A percentile compares a stretch with the other conserved stretches of the same genome.
Evolutionary conservation across 2,113 vertebrate species (phyloP).

Genomic region (Lamprotornis superbus): DNA sequence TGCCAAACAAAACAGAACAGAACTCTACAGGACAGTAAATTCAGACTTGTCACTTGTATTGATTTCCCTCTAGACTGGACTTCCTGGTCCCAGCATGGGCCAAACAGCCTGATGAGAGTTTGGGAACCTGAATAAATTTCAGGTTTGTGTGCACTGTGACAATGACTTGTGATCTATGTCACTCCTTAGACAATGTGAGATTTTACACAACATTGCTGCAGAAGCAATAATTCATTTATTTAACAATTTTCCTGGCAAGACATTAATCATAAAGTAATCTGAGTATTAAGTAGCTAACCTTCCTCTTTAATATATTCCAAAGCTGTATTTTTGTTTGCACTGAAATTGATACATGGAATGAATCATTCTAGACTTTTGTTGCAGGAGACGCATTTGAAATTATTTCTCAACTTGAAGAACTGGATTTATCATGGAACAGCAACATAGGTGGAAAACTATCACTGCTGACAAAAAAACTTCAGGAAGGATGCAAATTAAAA

Average conservation of each 20-base stretch:
- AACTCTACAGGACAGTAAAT: neutral
- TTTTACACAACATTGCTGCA: neutral
- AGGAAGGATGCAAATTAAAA: slow-evolving; percentile 66
- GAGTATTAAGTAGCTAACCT: neutral
- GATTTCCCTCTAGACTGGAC: neutral
- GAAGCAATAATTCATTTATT: neutral
- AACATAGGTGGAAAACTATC: slow-evolving; percentile 79
- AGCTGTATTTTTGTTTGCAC: neutral
- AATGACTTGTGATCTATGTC: neutral
- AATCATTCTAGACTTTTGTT: neutral
- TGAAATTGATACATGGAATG: neutral
- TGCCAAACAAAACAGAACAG: neutral
- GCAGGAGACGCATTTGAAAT: slow-evolving; percentile 77
- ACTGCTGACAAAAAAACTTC: slow-evolving; percentile 73
- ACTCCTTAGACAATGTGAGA: neutral
- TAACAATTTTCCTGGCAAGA: neutral
- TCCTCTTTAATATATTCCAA: neutral
- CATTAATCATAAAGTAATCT: neutral
- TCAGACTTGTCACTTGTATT: neutral
- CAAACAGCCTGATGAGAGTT: neutral
- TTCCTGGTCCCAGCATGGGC: neutral
- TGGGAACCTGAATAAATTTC: neutral
- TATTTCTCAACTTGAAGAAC: slow-evolving; percentile 76
- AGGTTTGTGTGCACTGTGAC: neutral
- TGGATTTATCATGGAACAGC: slow-evolving; percentile 90